A percentile compares a stretch with the other conserved stretches of the same genome.
These are phyloP conservation scores for Carcina quercana DNA, from an alignment of 2,888 invertebrate species.

Conservation along the genomic window DNA sequence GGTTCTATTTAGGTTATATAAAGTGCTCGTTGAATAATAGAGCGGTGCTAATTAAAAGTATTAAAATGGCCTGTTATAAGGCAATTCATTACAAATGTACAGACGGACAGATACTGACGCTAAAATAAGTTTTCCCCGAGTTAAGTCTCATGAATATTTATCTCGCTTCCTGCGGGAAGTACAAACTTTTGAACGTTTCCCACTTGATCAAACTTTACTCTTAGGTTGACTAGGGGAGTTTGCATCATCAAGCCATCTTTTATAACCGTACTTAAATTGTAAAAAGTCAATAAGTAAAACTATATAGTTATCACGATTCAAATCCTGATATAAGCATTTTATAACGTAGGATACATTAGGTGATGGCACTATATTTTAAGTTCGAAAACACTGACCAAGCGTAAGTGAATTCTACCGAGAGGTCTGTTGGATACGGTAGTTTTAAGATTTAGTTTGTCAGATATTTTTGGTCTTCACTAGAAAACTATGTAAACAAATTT, in stretches of 20 bases:
- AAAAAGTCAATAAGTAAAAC: too few relatives aligned
- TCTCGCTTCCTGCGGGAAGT: constrained; percentile 56
- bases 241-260: constrained; percentile 31
- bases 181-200: constrained; percentile 64
- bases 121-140: constrained; percentile 63
- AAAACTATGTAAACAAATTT: too few relatives aligned
- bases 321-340: too few relatives aligned
- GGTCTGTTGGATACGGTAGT: too few relatives aligned
- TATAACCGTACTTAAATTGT: constrained; percentile 17
- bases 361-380: too few relatives aligned
- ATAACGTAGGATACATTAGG: too few relatives aligned
- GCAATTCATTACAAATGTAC: constrained; percentile 63
- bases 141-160: constrained; percentile 71
- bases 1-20: too few relatives aligned
- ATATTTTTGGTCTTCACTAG: too few relatives aligned
- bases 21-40: constrained; percentile 27
- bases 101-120: constrained; percentile 62
- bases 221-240: constrained; percentile 37
- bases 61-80: constrained; percentile 52
- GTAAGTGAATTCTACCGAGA: too few relatives aligned
- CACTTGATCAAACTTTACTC: constrained; percentile 69
- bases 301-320: too few relatives aligned
- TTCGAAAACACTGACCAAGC: too few relatives aligned
- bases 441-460: too few relatives aligned
- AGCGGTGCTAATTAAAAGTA: constrained; percentile 43